Percentiles rank a stretch among this genome's conserved stretches.
These are phyloP conservation scores for Uloborus diversus DNA, from an alignment of 1,140 invertebrate species.

Conservation along the genomic window DNA sequence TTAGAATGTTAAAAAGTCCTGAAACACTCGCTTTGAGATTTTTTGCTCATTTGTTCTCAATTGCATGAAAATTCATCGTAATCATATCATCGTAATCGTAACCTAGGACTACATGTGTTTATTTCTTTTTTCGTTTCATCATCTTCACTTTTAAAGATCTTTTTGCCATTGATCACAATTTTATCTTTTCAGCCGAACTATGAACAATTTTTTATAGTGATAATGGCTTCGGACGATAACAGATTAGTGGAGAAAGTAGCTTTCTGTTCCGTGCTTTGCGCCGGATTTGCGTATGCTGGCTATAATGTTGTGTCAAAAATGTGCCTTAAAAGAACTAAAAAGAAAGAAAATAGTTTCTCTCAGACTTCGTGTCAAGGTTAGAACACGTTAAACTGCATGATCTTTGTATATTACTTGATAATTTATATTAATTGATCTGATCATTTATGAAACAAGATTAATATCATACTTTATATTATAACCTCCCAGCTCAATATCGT, in stretches of 20 bases:
- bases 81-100: conserved; percentile 32
- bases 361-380: conserved; percentile 16
- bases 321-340: not conserved
- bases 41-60: too few relatives aligned
- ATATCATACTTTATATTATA: too few relatives aligned
- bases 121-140: not conserved
- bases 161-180: not conserved
- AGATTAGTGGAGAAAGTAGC: conserved; percentile 4
- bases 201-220: not conserved
- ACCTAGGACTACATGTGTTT: conserved; percentile 40
- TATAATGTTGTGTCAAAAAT: conserved; percentile 35
- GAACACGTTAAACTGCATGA: too few relatives aligned
- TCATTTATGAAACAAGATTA: too few relatives aligned
- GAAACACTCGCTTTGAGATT: too few relatives aligned
- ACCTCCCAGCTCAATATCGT: too few relatives aligned
- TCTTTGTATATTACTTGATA: not conserved
- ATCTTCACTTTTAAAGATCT: not conserved
- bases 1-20: too few relatives aligned
- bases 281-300: conserved; percentile 41
- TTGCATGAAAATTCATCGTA: too few relatives aligned
- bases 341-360: conserved; percentile 16
- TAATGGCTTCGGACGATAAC: not conserved
- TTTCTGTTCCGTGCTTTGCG: conserved; percentile 36
- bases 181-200: not conserved
- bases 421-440: not conserved